phyloP scores from a whole-genome alignment of 2,888 invertebrate genomes.

The Anoncus sp. region DNA sequence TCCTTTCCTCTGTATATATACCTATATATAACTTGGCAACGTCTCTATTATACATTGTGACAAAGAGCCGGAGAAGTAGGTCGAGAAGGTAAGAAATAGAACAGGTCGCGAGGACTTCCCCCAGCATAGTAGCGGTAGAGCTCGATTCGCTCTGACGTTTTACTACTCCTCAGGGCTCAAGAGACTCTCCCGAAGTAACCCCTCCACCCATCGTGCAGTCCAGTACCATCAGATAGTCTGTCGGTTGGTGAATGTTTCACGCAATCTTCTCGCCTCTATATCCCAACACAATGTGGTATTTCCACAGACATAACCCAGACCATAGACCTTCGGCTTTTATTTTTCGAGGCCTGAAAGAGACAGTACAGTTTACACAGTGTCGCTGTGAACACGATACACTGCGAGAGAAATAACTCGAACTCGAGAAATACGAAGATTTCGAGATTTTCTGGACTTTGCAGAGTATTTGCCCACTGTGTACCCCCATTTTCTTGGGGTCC shows the following conservation, averaged over 20 bases:
- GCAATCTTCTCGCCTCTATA: slow-evolving; percentile 50
- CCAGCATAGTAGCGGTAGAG: not conserved
- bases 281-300: slow-evolving; percentile 45
- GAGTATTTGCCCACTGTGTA: slow-evolving; percentile 6
- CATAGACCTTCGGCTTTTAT: slow-evolving; percentile 7
- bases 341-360: slow-evolving; percentile 20
- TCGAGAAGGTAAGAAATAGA: slow-evolving; percentile 48
- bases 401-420: slow-evolving; percentile 15
- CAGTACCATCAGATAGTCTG: slow-evolving; percentile 12
- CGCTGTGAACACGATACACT: not conserved
- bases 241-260: slow-evolving; percentile 57
- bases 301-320: slow-evolving; percentile 33
- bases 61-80: slow-evolving; percentile 45
- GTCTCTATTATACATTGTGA: slow-evolving; percentile 38
- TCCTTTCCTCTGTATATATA: not conserved
- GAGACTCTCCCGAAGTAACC: slow-evolving; percentile 32
- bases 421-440: slow-evolving; percentile 31
- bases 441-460: slow-evolving; percentile 12
- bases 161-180: slow-evolving; percentile 54
- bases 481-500: not conserved
- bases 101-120: slow-evolving; percentile 2
- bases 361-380: slow-evolving; percentile 14
- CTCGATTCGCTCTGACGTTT: slow-evolving; percentile 59
- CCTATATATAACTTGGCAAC: slow-evolving; percentile 10
- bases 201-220: slow-evolving; percentile 9